Base-by-base conservation (phyloP, 2,113 vertebrate genomes). In the Papio anubis region DNA sequence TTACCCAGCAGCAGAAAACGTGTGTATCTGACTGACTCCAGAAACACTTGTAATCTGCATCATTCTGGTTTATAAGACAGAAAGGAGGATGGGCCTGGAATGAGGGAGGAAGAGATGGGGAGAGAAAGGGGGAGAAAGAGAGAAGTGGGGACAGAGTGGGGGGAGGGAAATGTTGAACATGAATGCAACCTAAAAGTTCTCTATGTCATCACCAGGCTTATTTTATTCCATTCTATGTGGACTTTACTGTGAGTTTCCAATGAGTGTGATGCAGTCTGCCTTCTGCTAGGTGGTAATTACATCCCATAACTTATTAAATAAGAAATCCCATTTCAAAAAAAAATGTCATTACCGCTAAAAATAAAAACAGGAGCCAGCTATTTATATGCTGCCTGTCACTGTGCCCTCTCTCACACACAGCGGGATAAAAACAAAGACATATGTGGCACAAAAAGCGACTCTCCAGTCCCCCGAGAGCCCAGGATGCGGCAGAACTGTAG, bases 401-500 rank as follows among this genome's bases (percentile, higher is more conserved):
- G 2, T 92, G 97, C 64, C 95, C 95, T 97, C 86, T 93, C 88
- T 9, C 88, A 95, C 88, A 93, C 92, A 88, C 90, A 93, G 92
- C 66, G 0, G 95, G 93, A 93, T 92, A 45, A 96, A 98, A 97
- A 98, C 93, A 97, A 97, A 98, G 97, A 95, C 96, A 97, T 96
- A 87, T 88, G 93, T 78, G 92, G 59, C 81, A 93, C 95, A 85
- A 78, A 94, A 95, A 96, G 76, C 64, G 70, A 68, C 93, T 66
- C 84, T 95, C 70, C 70, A 6, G 8, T 23, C 93, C 72, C 72
- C 72, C 2, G 0, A 52, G 91, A 95, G 90, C 81, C 45, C 30
- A 68, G 94, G 84, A 50, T 59, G 20, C 2, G 0, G 50, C 88
- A 55, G 92, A 86, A 35, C 45, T 75, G 45, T 38, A 85, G 70